A percentile compares a stretch with the other conserved stretches of the same genome.
Conservation (phyloP, 2,888 invertebrate genomes). For the Dryocosmus kuriphilus region DNA sequence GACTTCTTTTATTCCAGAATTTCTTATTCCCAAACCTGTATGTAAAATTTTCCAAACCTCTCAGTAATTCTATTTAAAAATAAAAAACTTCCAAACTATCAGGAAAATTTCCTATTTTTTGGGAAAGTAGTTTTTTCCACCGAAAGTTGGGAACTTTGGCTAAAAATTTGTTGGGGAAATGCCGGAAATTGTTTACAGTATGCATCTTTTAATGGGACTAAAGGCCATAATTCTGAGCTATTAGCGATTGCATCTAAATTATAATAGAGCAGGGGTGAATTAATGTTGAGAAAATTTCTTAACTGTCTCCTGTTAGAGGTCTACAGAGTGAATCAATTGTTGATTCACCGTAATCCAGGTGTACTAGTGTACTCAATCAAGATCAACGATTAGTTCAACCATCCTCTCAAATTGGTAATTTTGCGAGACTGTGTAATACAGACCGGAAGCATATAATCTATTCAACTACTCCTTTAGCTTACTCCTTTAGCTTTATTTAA, state of each 20-base stretch:
- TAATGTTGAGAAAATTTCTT: conserved; percentile 5
- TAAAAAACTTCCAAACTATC: too few species aligned
- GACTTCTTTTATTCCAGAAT: too few species aligned
- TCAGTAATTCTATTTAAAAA: too few species aligned
- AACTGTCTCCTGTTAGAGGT: background rate
- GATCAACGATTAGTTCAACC: conserved; percentile 34
- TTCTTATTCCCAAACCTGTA: too few species aligned
- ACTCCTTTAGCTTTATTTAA: too few species aligned
- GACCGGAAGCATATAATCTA: conserved; percentile 14
- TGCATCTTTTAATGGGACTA: background rate
- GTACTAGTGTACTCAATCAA: conserved; percentile 14
- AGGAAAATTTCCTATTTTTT: too few species aligned
- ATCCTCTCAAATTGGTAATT: conserved; percentile 33
- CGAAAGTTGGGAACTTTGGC: too few species aligned
- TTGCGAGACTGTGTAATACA: conserved; percentile 28
- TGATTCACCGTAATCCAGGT: conserved; percentile 30
- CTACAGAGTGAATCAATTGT: background rate
- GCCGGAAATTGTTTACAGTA: background rate
- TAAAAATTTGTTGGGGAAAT: too few species aligned
- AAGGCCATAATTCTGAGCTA: background rate
- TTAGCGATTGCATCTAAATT: background rate
- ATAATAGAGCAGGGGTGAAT: background rate
- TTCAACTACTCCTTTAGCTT: background rate
- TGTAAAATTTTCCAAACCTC: too few species aligned
- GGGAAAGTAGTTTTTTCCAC: too few species aligned